Evolutionary conservation across 2,113 vertebrate genomes (phyloP).

Genomic region (Passer domesticus): DNA sequence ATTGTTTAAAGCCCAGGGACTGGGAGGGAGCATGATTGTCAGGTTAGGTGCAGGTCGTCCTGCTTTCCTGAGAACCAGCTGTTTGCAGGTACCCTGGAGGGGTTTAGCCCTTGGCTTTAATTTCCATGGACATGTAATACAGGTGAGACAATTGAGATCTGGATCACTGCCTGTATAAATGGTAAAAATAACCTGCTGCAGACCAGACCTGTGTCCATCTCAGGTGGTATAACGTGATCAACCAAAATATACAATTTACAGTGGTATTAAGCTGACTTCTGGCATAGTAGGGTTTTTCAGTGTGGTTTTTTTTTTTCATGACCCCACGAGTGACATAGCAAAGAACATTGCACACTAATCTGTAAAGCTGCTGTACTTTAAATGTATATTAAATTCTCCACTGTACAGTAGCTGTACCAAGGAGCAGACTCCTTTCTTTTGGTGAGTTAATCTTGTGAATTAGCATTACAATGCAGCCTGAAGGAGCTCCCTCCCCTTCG

Average conservation of each 20-base stretch:
- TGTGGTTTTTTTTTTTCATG: not conserved
- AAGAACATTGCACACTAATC: not conserved
- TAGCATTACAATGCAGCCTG: not conserved
- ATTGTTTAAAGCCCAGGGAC: not conserved
- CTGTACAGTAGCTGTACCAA: not conserved
- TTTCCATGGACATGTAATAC: not conserved
- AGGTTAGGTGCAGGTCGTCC: not conserved
- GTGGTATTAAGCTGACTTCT: not conserved
- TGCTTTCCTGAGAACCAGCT: not conserved
- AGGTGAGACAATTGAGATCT: not conserved
- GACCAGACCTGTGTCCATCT: not conserved
- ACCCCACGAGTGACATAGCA: not conserved
- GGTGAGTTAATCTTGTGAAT: not conserved
- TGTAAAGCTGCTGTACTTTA: not conserved
- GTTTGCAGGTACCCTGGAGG: not conserved
- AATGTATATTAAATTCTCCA: not conserved
- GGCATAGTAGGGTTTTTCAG: not conserved
- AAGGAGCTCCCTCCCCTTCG: not conserved
- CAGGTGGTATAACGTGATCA: not conserved
- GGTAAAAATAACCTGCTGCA: not conserved
- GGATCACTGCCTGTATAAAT: not conserved
- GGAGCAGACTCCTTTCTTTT: not conserved
- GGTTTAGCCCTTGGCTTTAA: not conserved
- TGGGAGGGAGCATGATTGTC: not conserved
- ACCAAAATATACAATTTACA: not conserved